Percentiles rank a stretch among this genome's conserved stretches.
phyloP scores from a whole-genome alignment of 2,888 invertebrate genomes.

The Steromphala cineraria region DNA sequence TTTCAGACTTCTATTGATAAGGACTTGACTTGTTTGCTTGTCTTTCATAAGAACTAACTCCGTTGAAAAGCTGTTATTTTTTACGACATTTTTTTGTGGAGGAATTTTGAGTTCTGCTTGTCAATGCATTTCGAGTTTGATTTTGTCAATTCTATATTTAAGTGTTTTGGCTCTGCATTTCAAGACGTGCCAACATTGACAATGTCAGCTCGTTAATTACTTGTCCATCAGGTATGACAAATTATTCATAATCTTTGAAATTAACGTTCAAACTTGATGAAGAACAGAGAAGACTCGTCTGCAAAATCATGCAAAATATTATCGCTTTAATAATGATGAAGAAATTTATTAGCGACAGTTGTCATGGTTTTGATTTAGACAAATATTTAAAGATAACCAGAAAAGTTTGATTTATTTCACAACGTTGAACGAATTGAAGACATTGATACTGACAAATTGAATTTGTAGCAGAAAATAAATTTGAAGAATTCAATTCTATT shows the following conservation, averaged over 20 bases:
- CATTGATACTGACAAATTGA: too few species aligned
- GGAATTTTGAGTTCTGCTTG: neutral
- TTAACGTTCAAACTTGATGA: neutral
- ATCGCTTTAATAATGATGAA: neutral
- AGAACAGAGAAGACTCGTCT: neutral
- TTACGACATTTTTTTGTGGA: neutral
- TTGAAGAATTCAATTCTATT: too few species aligned
- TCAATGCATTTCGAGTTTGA: neutral
- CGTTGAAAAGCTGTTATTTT: constrained; percentile 1
- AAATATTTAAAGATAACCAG: neutral
- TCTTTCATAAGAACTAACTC: neutral
- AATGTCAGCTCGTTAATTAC: neutral
- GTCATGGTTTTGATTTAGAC: neutral
- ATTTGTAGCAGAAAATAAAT: too few species aligned
- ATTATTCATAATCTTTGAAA: neutral
- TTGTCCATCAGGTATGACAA: neutral
- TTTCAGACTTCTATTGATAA: neutral
- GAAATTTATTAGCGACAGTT: neutral
- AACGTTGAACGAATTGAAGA: too few species aligned
- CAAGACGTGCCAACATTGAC: neutral
- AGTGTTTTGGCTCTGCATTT: neutral
- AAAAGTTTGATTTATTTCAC: too few species aligned
- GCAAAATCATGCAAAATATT: neutral
- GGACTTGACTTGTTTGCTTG: neutral
- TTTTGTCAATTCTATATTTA: neutral